Evolutionary conservation across 2,888 invertebrate species (phyloP), one percentile per base, ranked within the genome.

Genomic region (Drosophila conformis): DNA sequence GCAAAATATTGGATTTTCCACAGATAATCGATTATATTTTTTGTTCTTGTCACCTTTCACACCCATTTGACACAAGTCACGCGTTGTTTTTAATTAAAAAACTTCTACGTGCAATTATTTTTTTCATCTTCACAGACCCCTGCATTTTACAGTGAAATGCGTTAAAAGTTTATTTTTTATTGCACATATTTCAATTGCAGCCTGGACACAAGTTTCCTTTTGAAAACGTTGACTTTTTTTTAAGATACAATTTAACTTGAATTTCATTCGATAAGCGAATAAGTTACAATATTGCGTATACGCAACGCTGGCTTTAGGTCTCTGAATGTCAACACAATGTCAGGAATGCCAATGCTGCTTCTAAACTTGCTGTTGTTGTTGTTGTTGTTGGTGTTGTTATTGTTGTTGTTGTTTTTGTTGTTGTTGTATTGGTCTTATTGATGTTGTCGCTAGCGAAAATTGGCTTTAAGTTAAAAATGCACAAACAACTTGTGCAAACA

Each of bases 31-130:
- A 11, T 40, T 67, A 25, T 49, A 61, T 67, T 59, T 54, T 48
- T 54, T 69, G 70, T 57, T 69, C 65, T 69, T 67, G 62, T 38
- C 70, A 71, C 69, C 69, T 73, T 80, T 86, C 73, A 78, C 69
- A 72, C 89, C 63, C 73, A 68, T 80, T 86, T 86, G 78, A 80
- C 78, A 77, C 78, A 80, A 88, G 78, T 90, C 81, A 88, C 81
- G 83, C 80, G 87, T 86, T 76, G 67, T 80, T 88, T 85, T 85
- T 90, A 90, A 85, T 85, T 85, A 85, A 90, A 85, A 85, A 85
- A 85, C 90, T 90, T 90, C 65, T 66, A 73, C 75, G 81, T 86
- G 89, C 83, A 90, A 85, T 88, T 88, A 90, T 88, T 82, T 82
- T 80, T 77, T 71, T 54, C 42, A 58, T 31, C 63, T 40, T 58